These are phyloP conservation scores for Oncorhynchus masou DNA, from an alignment of 2,113 vertebrate species.

Conservation along the genomic window DNA sequence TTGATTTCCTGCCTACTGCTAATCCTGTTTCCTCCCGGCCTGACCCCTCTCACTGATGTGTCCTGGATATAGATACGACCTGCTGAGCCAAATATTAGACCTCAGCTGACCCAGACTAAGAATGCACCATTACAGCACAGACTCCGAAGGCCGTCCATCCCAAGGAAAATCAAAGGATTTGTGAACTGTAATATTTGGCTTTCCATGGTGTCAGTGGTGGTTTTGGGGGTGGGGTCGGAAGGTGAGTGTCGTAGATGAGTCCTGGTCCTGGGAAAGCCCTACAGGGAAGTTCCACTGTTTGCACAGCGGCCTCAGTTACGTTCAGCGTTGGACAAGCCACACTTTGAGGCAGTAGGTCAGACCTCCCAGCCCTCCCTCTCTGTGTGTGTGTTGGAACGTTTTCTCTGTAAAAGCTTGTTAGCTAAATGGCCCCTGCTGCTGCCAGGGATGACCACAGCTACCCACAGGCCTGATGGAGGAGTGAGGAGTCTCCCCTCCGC, in stretches of 20 bases:
- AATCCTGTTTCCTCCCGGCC: conserved; percentile 19
- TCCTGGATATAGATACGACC: conserved; percentile 33
- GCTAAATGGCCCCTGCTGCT: conserved; percentile 26
- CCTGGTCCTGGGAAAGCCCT: conserved; percentile 39
- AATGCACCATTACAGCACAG: too few relatives aligned
- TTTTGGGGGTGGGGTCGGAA: conserved; percentile 5
- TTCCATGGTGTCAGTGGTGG: conserved; percentile 35
- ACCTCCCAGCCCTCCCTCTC: conserved; percentile 29
- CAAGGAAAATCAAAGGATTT: conserved; percentile 7
- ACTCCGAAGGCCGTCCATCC: too few relatives aligned
- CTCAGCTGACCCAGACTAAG: conserved; percentile 28
- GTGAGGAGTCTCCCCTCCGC: conserved; percentile 24
- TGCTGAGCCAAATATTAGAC: conserved; percentile 36
- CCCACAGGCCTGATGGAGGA: conserved; percentile 36
- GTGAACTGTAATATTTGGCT: conserved; percentile 37
- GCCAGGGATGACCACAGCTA: conserved; percentile 49
- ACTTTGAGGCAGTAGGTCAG: conserved; percentile 47
- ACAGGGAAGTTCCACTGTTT: conserved; percentile 40
- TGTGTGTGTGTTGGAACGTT: conserved; percentile 11
- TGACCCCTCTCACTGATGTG: conserved; percentile 24
- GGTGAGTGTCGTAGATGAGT: conserved; percentile 32
- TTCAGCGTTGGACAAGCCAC: conserved; percentile 33
- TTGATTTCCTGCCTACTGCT: conserved; percentile 12
- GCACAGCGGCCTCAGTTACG: conserved; percentile 20
- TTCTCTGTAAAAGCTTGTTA: conserved; percentile 37